phyloP scores from a whole-genome alignment of 2,113 vertebrate species.

The Petaurus breviceps region DNA sequence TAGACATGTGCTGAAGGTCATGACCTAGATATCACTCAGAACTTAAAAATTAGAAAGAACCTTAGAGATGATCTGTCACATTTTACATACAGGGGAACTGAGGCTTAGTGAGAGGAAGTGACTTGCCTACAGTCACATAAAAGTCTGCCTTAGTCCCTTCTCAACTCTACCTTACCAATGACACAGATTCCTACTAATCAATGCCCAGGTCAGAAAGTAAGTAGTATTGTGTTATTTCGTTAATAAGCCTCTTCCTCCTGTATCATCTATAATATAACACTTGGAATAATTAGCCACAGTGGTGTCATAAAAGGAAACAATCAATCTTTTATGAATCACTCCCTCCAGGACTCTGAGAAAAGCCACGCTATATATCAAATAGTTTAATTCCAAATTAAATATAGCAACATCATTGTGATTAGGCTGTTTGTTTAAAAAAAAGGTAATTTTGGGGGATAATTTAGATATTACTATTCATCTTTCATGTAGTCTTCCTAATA shows the following conservation, averaged over 20 bases:
- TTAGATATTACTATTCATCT: not conserved
- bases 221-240: not conserved
- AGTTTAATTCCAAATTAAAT: constrained; percentile 42
- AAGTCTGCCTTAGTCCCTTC: not conserved
- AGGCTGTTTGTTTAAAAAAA: not conserved
- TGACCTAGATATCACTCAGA: not conserved
- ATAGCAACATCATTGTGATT: not conserved
- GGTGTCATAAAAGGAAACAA: constrained; percentile 24
- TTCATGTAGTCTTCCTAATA: not conserved
- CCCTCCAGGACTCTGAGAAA: not conserved
- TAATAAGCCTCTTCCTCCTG: accelerated
- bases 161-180: not conserved
- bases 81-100: not conserved
- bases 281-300: not conserved
- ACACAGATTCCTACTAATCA: not conserved
- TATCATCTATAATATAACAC: too few species aligned
- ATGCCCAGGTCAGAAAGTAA: accelerated
- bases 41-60: not conserved
- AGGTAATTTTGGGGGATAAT: not conserved
- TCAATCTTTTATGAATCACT: constrained; percentile 5
- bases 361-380: not conserved
- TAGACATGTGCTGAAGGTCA: not conserved
- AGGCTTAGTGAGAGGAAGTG: not conserved
- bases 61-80: not conserved
- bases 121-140: not conserved